Evolutionary conservation across 1,140 invertebrate genomes (phyloP), one percentile per base, ranked within the genome.

Genomic region (Tenebrio molitor): DNA sequence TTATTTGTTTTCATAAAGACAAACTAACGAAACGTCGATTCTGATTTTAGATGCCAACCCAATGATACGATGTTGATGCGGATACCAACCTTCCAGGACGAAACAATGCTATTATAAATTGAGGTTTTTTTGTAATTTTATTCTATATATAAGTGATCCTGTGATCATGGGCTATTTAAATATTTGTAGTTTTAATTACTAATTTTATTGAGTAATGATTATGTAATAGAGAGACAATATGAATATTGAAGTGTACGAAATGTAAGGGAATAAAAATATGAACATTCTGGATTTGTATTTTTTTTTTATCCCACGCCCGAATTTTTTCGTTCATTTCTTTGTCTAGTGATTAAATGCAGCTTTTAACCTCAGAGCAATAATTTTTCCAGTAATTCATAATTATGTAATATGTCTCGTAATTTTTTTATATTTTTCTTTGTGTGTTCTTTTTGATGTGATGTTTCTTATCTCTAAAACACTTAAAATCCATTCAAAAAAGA

Each of bases 221-320:
- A 42, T 65, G 12, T 63, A 3, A 69, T 73, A 50, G 62, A 69
- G 50, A 63, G 65, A 69, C 65, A 73, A 73, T 69, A 73, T 53
- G 29, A 34, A 42, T 29, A 29, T 39, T 25, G 42, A 36, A 68
- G 23, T 42, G 42, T 50, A 50, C 23, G 42, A 39, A 65, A 50
- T 50, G 25, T 73, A 70, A 70, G 66, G 72, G 62, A 73, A 73
- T 73, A 69, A 73, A 73, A 17, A 44, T 46, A 72, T 66, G 21
- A 72, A 23, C 12, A 39, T 50, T 36, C 25, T 29, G 25, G 3
- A 8, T 29, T 4, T 29, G 8, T 3, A 36, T 12, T 17, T 50
- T 65, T 53, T 67, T 23, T 67, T 50, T n/a, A n/a, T n/a, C n/a
- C n/a, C n/a, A n/a, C n/a, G n/a, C n/a, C n/a, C n/a, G n/a, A n/a